Evolutionary conservation across 2,113 vertebrate genomes (phyloP), one percentile per base, ranked within the genome.

Genomic region (Cyprinodon brontotheroides): DNA sequence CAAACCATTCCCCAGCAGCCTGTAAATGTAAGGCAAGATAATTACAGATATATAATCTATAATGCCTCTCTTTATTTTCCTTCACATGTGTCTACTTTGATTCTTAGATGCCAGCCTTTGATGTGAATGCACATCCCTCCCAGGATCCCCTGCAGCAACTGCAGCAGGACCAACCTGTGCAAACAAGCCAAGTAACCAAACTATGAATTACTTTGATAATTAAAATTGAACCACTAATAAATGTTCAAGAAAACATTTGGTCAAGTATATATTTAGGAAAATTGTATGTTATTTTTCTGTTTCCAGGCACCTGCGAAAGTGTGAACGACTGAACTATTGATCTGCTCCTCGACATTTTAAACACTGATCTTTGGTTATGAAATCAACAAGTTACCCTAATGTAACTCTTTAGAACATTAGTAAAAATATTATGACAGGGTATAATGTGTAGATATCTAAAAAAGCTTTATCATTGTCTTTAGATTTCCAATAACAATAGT

Each of bases 1-100:
- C 90, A 90, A 29, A 84, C 72, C 50, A 63, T 62, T 68, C 91
- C 90, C 37, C 91, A 91, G 67, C 91, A 88, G 82, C 70, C 59
- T 38, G 79, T 86, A 20, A 92, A 92, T 59, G 94, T 94, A 60
- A 91, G 91, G 75, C 22, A 38, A 70, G 37, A 45, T 61, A n/a
- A 22, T 41, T 11, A 65, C 22, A 22, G 6, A 65, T 39, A 38
- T 5, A 43, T 1, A 45, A 7, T 17, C 8, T 14, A 20, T 40
- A 4, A 29, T 29, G 11, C 14, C 0, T 63, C 40, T 67, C 15
- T 57, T 12, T 0, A 50, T 64, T 6, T 37, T 36, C 39, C 3
- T 74, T 57, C 17, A 57, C 3, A 0, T 66, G 2, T 36, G n/a
- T 13, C 36, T 1, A 0, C 59, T 37, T 43, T 79, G 39, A 13